Evolutionary conservation across 1,140 invertebrate species (phyloP), one percentile per base, ranked within the genome.

Genomic region (Riptortus pedestris): DNA sequence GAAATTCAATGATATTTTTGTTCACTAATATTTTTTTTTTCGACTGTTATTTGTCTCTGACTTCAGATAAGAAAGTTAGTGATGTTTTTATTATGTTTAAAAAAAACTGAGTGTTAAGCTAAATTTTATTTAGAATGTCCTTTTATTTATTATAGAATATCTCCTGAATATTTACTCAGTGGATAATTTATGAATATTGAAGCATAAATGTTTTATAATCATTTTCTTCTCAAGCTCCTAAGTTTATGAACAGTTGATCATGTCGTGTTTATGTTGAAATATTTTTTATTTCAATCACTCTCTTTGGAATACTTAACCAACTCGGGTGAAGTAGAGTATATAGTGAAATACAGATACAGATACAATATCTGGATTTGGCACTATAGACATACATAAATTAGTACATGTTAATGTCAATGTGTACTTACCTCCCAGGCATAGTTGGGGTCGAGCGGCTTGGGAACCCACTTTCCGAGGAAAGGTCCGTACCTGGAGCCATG

Each of bases 401-500:
- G 33, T 38, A 9, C 7, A 38, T 38, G 16, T 9, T 38, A 16
- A 38, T 9, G 16, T 16, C 33, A 5, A 38, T 38, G 33, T 16
- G 16, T n/a, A 59, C 57, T 59, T 4, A 59, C 57, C 57, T 59
- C 57, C 57, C 57, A 59, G 1, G 60, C 38, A 24, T 18, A 45
- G 24, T 27, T 61, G 9, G 60, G 33, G 24, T 61, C 38, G 2
- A 61, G 2, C 14, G 61, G 27, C 26, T 63, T 51, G 12, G 62
- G 61, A 14, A 51, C 43, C 47, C 48, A 63, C 62, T 57, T 57
- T 18, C 62, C 62, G 20, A 29, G 29, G 26, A 51, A 43, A 20
- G 62, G 62, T 20, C 62, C 62, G 18, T 57, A 63, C n/a, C 52
- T 63, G 18, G 51, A 22, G 2, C 48, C 62, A 12, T 45, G 24